Base-by-base conservation (phyloP, 2,888 invertebrate species). In the Sussaba pulchella region DNA sequence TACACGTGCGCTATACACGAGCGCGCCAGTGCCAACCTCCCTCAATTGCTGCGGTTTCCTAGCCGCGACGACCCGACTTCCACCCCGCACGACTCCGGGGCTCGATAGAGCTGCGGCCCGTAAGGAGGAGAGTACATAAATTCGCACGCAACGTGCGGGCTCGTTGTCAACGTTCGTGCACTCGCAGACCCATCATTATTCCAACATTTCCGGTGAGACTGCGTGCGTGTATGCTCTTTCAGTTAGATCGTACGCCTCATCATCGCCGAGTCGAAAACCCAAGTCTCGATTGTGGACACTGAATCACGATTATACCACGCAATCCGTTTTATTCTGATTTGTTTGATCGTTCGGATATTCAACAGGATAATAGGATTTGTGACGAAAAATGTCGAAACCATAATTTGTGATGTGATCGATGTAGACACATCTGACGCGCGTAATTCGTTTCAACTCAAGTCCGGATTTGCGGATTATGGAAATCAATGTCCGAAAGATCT, bases 91-190 rank as follows among this genome's bases (percentile, higher is more conserved):
- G 19, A 70, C 24, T 50, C 50, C n/a, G n/a, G 17, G 24, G 17
- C 61, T 24, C 61, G 63, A 50, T 61, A 50, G 50, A 50, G 47
- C 50, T 72, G 59, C 50, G 61, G 61, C n/a, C 50, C 61, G 36
- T 24, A 54, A n/a, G n/a, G n/a, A 72, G 61, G 61, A 63, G 63
- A 63, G 52, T 61, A 61, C 63, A 72, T 72, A 72, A 72, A 63
- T 72, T 61, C 50, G 72, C 72, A 63, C 41, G 63, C 72, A 61
- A 41, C 50, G 72, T 61, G 61, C 72, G 61, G 63, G 63, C 19
- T 72, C 24, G 52, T 72, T 63, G 72, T 72, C 72, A 63, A 61
- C 72, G 50, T 63, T 63, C 39, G 50, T 52, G 24, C 63, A 63
- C 36, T 52, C 41, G 41, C 61, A 39, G 61, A 61, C 39, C 24